Base-by-base conservation (phyloP, 2,113 vertebrate genomes). In the Paedocypris sp. region DNA sequence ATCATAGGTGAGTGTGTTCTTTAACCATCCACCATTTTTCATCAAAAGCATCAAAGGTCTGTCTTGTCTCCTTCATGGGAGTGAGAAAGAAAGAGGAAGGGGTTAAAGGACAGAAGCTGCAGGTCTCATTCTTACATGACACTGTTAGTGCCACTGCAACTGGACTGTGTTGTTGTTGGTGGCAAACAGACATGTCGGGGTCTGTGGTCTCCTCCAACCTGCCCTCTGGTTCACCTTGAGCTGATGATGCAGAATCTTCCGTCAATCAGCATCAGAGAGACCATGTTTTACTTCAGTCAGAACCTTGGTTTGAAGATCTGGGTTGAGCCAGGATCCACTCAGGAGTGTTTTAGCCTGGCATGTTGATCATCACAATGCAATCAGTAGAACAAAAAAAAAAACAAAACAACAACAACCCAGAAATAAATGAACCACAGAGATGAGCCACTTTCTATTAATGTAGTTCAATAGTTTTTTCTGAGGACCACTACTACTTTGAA, bases 201-300 rank as follows among this genome's bases (percentile, higher is more conserved):
- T 41, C 11, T 18, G 48, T 53, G 45, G 64, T 74, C 71, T 69
- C 68, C 63, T 54, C 65, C 8, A 22, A 64, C 58, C 62, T 79
- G 77, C 67, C 79, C 77, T 64, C 61, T 41, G 66, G 64, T 78
- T 81, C 73, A 79, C 74, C 79, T 77, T 70, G 69, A 54, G 59
- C 53, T 42, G 53, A 36, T 50, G 53, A 54, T 8, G 41, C 61
- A 38, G 46, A 51, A 49, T 42, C 60, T 69, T 66, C 65, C 68
- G 70, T 73, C 69, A 64, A 71, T 75, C 73, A 76, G 62, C 64
- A 43, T 43, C 29, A 56, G 60, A 61, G 49, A 57, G 19, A 28
- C 41, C 57, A 58, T 60, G 35, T 65, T 68, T 64, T 64, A 69
- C 54, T 60, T 53, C 60, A 42, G 52, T 52, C 43, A 16, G 16